These are phyloP conservation scores for Syndactyla subalaris DNA, from an alignment of 2,797 vertebrate species.

Conservation along the genomic window DNA sequence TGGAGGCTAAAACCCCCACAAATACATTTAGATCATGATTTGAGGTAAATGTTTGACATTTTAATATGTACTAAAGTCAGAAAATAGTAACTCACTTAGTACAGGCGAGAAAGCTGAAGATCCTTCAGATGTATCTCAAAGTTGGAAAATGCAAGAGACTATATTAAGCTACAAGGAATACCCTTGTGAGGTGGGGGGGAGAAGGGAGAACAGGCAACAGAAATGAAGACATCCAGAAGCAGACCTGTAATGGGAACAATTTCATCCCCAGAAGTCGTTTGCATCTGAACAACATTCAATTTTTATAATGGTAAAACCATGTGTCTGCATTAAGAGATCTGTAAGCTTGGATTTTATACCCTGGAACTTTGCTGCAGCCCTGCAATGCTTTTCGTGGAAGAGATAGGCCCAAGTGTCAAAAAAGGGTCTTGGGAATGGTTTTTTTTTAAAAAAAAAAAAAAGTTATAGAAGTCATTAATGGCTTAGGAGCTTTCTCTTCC, in stretches of 20 bases:
- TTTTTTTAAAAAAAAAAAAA: neutral
- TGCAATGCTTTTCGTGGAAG: neutral
- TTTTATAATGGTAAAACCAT: neutral
- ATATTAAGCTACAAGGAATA: neutral
- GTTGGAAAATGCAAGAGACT: neutral
- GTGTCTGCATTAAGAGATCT: neutral
- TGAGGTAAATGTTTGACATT: neutral
- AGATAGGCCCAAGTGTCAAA: neutral
- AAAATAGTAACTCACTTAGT: neutral
- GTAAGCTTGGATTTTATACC: neutral
- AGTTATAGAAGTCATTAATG: neutral
- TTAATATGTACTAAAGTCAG: neutral
- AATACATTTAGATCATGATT: neutral
- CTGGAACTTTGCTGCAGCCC: neutral
- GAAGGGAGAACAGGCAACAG: neutral
- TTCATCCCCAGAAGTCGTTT: neutral
- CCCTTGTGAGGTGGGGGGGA: neutral
- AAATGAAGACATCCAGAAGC: neutral
- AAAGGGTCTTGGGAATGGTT: neutral
- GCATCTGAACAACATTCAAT: neutral
- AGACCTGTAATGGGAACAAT: neutral
- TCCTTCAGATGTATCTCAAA: neutral
- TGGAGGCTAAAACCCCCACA: neutral
- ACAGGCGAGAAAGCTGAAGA: neutral
- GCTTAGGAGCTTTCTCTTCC: neutral